These are phyloP conservation scores for Lycophotia porphyrea DNA, from an alignment of 2,888 invertebrate genomes.

Conservation along the genomic window DNA sequence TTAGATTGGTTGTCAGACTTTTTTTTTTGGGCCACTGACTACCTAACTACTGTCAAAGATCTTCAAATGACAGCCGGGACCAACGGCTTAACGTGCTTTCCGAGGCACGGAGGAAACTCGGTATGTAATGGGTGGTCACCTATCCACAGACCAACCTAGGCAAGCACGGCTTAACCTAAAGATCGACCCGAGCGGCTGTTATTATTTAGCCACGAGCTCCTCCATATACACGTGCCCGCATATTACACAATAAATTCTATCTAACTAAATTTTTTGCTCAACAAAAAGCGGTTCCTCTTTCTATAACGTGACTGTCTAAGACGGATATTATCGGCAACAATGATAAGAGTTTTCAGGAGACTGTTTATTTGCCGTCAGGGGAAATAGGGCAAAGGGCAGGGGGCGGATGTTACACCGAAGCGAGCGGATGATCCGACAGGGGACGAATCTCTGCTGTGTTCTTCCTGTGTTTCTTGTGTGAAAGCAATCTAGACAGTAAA, in stretches of 20 bases:
- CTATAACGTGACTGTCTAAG: constrained; percentile 70
- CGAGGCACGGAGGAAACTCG: too few species aligned
- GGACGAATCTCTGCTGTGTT: constrained; percentile 7
- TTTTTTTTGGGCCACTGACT: too few species aligned
- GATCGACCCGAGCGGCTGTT: too few species aligned
- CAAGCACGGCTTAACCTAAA: too few species aligned
- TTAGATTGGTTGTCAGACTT: too few species aligned
- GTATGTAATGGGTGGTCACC: too few species aligned
- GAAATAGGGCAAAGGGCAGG: constrained; percentile 63
- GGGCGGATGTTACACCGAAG: constrained; percentile 69
- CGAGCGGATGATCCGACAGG: not conserved
- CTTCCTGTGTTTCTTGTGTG: constrained; percentile 13
- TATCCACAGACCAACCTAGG: too few species aligned
- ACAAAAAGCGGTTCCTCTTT: constrained; percentile 59
- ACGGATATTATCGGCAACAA: constrained; percentile 82
- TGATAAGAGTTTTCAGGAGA: constrained; percentile 83
- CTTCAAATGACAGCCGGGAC: too few species aligned
- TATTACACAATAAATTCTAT: not conserved
- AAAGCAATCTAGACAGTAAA: not conserved
- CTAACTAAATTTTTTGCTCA: constrained; percentile 20
- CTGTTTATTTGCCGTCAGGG: constrained; percentile 79
- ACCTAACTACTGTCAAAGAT: too few species aligned
- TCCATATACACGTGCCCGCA: too few species aligned
- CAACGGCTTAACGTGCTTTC: too few species aligned
- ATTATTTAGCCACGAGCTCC: too few species aligned